phyloP scores from a whole-genome alignment of 2,113 vertebrate genomes.

The Cryptoleucopteryx plumbea region DNA sequence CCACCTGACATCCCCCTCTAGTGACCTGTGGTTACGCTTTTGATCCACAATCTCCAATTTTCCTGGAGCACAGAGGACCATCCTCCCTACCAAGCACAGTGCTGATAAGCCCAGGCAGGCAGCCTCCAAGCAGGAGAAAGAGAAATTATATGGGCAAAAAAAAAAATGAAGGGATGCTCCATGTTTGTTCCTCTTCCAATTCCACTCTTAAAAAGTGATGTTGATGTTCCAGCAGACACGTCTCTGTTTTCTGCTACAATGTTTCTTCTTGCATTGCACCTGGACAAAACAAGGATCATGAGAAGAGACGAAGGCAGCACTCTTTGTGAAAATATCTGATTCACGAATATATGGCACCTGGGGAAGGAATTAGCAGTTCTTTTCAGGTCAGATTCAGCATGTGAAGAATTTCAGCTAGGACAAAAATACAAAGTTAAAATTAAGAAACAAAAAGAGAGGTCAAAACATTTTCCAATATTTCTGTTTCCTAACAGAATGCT shows the following conservation, averaged over 20 bases:
- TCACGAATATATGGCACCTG: not conserved
- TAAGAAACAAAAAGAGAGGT: not conserved
- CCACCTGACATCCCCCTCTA: not conserved
- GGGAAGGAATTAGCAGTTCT: not conserved
- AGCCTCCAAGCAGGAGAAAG: not conserved
- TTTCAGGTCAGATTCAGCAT: not conserved
- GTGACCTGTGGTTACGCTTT: not conserved
- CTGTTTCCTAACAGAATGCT: not conserved
- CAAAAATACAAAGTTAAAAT: not conserved
- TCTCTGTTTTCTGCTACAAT: not conserved
- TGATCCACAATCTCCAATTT: not conserved
- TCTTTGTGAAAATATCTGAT: not conserved
- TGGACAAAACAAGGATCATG: not conserved
- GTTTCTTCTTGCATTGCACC: not conserved
- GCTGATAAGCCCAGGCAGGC: not conserved
- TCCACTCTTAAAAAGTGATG: not conserved
- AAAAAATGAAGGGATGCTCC: not conserved
- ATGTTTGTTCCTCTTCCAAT: not conserved
- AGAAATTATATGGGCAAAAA: no score
- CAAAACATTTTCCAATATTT: not conserved
- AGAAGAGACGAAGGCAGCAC: not conserved
- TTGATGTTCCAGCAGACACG: not conserved
- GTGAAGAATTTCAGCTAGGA: not conserved
- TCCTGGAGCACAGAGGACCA: not conserved
- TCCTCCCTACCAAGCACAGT: not conserved